These are phyloP conservation scores for Rutilus rutilus DNA, from an alignment of 2,113 vertebrate genomes.

Conservation along the genomic window DNA sequence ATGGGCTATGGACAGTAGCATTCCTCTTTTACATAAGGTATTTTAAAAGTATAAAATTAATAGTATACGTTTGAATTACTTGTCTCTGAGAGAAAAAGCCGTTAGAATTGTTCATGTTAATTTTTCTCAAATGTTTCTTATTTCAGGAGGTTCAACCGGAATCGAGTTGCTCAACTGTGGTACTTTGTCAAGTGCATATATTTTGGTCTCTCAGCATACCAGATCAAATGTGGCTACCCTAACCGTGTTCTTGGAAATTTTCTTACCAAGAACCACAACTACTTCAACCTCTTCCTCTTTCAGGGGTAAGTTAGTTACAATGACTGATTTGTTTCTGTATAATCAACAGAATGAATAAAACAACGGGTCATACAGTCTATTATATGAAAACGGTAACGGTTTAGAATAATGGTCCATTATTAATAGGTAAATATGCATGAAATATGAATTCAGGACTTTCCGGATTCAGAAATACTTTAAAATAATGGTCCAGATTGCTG, in stretches of 20 bases:
- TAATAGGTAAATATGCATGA: too few relatives aligned
- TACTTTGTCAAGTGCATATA: slow-evolving; percentile 76
- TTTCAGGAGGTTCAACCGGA: slow-evolving; percentile 76
- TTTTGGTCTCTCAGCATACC: slow-evolving; percentile 76
- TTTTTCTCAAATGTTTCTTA: slow-evolving; percentile 3
- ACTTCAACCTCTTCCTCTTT: slow-evolving; percentile 77
- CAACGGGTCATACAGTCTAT: too few relatives aligned
- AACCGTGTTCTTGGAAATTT: slow-evolving; percentile 74
- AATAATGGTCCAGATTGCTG: too few relatives aligned
- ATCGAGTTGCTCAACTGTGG: slow-evolving; percentile 73
- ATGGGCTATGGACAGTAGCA: too few relatives aligned
- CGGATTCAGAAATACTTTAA: too few relatives aligned
- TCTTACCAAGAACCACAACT: slow-evolving; percentile 78
- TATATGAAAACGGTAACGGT: too few relatives aligned
- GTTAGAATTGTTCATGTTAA: not conserved
- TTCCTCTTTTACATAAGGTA: too few relatives aligned
- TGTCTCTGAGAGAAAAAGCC: too few relatives aligned
- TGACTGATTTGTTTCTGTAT: not conserved
- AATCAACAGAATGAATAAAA: not conserved
- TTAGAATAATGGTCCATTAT: too few relatives aligned
- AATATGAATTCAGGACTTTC: too few relatives aligned
- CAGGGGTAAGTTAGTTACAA: slow-evolving; percentile 66
- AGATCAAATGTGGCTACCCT: slow-evolving; percentile 77
- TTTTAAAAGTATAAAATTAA: too few relatives aligned
- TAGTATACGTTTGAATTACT: too few relatives aligned